Percentiles rank a stretch among this genome's conserved stretches.
Evolutionary conservation across 2,113 vertebrate species (phyloP).

Genomic region (Thamnophis sirtalis): DNA sequence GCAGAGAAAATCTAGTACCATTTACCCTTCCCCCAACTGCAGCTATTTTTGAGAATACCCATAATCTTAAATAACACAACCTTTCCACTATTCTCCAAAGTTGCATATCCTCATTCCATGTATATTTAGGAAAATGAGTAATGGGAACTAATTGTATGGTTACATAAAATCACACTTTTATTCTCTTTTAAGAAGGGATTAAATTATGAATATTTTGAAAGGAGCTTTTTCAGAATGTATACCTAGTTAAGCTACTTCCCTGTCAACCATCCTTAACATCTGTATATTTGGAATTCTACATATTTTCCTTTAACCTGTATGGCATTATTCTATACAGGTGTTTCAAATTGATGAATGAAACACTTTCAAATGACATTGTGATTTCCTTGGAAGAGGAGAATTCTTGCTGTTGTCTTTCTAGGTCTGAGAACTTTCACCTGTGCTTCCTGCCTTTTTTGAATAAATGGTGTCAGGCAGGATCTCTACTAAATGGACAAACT

Average conservation of each 20-base stretch:
- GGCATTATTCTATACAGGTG: neutral
- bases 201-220: neutral
- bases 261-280: neutral
- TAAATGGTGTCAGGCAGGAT: conserved; percentile 58
- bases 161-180: neutral
- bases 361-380: conserved; percentile 23
- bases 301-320: neutral
- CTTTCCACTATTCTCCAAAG: neutral
- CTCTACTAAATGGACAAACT: conserved; percentile 73
- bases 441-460: conserved; percentile 53
- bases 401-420: conserved; percentile 7
- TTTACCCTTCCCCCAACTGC: neutral
- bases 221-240: neutral
- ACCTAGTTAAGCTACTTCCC: neutral
- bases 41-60: neutral
- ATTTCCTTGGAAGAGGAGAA: neutral
- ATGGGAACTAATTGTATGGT: neutral
- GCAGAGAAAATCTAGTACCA: neutral
- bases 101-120: neutral
- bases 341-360: neutral
- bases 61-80: neutral
- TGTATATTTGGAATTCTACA: neutral
- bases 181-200: neutral
- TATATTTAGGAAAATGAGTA: neutral
- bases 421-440: conserved; percentile 45